A percentile compares a stretch with the other conserved stretches of the same genome.
These are phyloP conservation scores for Andrena hattorfiana DNA, from an alignment of 2,888 invertebrate species.

Conservation along the genomic window DNA sequence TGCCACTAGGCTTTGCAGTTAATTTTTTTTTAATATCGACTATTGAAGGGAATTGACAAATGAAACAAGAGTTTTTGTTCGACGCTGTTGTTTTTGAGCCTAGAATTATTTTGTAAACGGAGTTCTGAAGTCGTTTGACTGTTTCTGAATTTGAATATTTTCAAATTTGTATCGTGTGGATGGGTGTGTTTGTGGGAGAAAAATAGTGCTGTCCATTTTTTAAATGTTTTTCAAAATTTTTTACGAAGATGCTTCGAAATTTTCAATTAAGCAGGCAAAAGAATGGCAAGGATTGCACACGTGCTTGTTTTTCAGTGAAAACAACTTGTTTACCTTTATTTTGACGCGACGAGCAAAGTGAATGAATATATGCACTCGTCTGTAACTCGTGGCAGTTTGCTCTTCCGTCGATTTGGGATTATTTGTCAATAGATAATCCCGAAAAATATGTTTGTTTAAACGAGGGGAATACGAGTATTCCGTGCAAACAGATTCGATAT, in stretches of 20 bases:
- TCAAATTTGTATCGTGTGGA: too few species aligned
- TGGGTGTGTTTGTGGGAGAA: too few species aligned
- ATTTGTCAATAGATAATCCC: constrained; percentile 4
- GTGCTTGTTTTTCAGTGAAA: background rate
- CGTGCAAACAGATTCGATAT: background rate
- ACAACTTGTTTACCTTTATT: constrained; percentile 3
- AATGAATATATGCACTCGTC: background rate
- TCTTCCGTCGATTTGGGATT: background rate
- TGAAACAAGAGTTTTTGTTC: background rate
- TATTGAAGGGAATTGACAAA: background rate
- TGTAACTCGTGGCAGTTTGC: background rate
- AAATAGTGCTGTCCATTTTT: too few species aligned
- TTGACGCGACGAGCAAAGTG: background rate
- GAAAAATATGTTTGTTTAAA: background rate
- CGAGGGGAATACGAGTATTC: background rate
- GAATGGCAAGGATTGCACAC: background rate
- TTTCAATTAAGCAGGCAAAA: background rate
- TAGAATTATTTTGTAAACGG: too few species aligned
- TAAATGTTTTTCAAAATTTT: background rate
- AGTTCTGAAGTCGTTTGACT: too few species aligned
- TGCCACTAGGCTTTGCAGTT: background rate
- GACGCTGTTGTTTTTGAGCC: background rate
- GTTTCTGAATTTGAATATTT: too few species aligned
- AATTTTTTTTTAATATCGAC: background rate
- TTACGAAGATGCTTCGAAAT: background rate